Conservation (phyloP, 2,888 invertebrate species). For the Polylopha cassiicola region DNA sequence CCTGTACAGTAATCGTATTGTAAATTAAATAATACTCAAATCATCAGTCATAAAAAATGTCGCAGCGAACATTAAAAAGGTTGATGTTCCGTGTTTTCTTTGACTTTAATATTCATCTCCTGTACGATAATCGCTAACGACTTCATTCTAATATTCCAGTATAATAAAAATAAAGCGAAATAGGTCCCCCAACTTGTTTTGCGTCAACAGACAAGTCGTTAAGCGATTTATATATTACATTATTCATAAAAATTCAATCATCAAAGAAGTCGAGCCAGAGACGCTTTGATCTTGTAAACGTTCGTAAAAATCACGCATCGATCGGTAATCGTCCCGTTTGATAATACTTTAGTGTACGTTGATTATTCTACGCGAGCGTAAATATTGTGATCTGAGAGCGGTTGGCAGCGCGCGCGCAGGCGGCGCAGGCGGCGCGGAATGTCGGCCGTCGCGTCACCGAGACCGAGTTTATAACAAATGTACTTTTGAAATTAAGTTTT, state of each 20-base stretch:
- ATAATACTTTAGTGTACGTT: constrained; percentile 19
- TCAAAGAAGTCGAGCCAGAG: constrained; percentile 3
- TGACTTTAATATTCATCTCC: too few relatives aligned
- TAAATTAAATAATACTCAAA: too few relatives aligned
- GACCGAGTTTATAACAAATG: constrained; percentile 11
- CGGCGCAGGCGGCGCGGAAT: too few relatives aligned
- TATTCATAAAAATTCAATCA: constrained; percentile 10
- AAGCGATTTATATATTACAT: constrained; percentile 6
- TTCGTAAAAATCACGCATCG: constrained; percentile 7
- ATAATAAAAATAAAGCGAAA: too few relatives aligned
- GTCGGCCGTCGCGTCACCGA: constrained; percentile 9
- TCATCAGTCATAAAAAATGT: too few relatives aligned
- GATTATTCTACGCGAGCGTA: constrained; percentile 13
- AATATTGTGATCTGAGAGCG: constrained; percentile 18
- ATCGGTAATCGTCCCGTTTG: constrained; percentile 16
- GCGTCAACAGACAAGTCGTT: background rate
- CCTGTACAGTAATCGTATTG: too few relatives aligned
- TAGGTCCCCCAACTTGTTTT: too few relatives aligned
- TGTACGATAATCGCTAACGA: too few relatives aligned
- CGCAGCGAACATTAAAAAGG: too few relatives aligned
- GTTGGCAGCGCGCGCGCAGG: constrained; percentile 12
- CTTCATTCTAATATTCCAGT: too few relatives aligned
- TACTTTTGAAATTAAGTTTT: constrained; percentile 14
- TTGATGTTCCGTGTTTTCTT: too few relatives aligned
- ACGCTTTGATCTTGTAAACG: background rate